phyloP scores from a whole-genome alignment of 2,888 invertebrate genomes.

The Caradrina kadenii region DNA sequence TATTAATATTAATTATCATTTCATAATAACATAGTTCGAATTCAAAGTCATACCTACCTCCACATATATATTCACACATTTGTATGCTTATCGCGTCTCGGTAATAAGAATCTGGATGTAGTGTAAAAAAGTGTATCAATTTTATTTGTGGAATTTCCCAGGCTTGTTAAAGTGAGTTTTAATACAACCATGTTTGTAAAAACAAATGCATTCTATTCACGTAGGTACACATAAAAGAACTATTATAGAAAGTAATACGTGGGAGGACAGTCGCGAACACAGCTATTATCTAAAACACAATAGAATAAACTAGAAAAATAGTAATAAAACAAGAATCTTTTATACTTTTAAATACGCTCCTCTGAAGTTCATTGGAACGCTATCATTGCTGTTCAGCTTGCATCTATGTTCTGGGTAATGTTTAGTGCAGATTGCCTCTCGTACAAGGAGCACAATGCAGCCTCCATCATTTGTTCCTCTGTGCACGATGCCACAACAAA shows the following conservation, averaged over 20 bases:
- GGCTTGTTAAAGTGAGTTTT: background rate
- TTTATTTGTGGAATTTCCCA: background rate
- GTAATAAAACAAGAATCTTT: constrained; percentile 12
- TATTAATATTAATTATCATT: background rate
- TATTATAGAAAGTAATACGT: background rate
- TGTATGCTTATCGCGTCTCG: too few relatives aligned
- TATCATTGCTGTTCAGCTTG: constrained; percentile 35
- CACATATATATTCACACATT: too few relatives aligned
- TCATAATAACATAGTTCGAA: background rate
- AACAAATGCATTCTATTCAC: background rate
- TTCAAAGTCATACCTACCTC: background rate
- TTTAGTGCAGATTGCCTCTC: constrained; percentile 73
- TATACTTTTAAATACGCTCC: constrained; percentile 39
- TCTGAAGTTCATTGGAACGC: constrained; percentile 44
- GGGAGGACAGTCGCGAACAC: background rate
- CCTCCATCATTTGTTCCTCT: constrained; percentile 74
- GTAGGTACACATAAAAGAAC: background rate
- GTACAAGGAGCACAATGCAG: constrained; percentile 73
- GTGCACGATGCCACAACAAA: constrained; percentile 66
- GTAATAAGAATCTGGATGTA: too few relatives aligned
- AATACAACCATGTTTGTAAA: background rate
- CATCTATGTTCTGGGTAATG: constrained; percentile 57
- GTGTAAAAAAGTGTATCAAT: background rate
- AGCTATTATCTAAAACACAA: constrained; percentile 30
- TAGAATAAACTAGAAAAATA: constrained; percentile 36